Evolutionary conservation across 1,140 invertebrate genomes (phyloP).

Genomic region (Choristoneura fumiferana): DNA sequence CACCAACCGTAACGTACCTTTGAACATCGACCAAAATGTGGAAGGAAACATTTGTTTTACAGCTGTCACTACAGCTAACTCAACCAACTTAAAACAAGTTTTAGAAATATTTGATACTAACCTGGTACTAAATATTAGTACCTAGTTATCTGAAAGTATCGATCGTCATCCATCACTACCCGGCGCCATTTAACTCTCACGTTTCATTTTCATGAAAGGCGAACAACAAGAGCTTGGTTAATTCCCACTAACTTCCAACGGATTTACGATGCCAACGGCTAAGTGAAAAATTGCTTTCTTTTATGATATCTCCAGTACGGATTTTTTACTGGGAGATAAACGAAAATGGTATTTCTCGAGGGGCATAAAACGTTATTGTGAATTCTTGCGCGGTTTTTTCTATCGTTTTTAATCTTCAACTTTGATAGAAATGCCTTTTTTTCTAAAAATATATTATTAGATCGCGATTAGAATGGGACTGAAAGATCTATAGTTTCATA

Average conservation of each 20-base stretch:
- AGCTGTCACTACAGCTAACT: too few species aligned
- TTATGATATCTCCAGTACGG: conserved; percentile 34
- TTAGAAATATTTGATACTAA: not conserved
- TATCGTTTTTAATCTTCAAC: not conserved
- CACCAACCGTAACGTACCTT: too few species aligned
- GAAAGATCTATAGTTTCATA: too few species aligned
- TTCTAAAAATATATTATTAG: too few species aligned
- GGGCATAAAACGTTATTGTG: too few species aligned
- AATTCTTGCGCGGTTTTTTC: not conserved
- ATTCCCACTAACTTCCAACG: conserved; percentile 44
- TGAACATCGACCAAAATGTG: too few species aligned
- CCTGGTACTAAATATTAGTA: not conserved
- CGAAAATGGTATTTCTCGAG: too few species aligned
- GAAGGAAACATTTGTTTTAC: too few species aligned
- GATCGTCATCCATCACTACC: too few species aligned
- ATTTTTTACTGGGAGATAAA: not conserved
- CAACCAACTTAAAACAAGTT: too few species aligned
- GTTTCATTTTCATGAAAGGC: conserved; percentile 31
- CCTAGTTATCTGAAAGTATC: not conserved
- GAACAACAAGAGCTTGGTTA: conserved; percentile 50
- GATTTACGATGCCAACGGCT: conserved; percentile 46
- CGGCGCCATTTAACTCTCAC: conserved; percentile 16
- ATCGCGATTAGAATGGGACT: too few species aligned
- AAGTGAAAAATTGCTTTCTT: conserved; percentile 55
- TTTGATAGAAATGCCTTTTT: too few species aligned